phyloP scores from a whole-genome alignment of 2,797 vertebrate genomes.

The Trichosurus vulpecula region DNA sequence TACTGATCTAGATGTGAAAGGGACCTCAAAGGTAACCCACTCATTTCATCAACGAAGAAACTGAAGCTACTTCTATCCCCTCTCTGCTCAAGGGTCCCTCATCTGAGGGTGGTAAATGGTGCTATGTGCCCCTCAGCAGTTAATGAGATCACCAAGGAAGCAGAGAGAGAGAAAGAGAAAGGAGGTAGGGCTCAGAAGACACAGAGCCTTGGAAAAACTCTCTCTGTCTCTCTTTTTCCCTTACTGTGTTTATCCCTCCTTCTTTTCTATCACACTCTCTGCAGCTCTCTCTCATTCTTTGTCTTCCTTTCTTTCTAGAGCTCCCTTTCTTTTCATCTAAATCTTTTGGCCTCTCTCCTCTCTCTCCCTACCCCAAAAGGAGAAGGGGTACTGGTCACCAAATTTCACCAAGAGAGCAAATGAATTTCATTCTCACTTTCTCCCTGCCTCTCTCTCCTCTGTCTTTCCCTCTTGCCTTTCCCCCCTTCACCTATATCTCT shows the following conservation, averaged over 20 bases:
- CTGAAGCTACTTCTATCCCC: not conserved
- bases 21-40: not conserved
- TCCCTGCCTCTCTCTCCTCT: too few relatives aligned
- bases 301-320: not conserved
- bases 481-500: too few relatives aligned
- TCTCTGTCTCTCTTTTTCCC: not conserved
- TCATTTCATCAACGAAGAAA: not conserved
- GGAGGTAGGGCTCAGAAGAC: too few relatives aligned
- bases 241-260: not conserved
- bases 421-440: not conserved
- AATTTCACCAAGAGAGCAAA: not conserved
- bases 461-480: too few relatives aligned
- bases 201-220: not conserved
- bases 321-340: not conserved
- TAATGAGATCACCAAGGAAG: not conserved
- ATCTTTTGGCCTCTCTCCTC: not conserved
- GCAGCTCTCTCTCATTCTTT: not conserved
- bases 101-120: too few relatives aligned
- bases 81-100: not conserved
- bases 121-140: not conserved
- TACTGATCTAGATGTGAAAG: not conserved
- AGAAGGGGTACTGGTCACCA: not conserved
- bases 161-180: too few relatives aligned
- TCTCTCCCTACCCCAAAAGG: not conserved
- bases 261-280: rapidly evolving